Conservation (phyloP, 2,797 vertebrate species). For the Syngnathus rostellatus region DNA sequence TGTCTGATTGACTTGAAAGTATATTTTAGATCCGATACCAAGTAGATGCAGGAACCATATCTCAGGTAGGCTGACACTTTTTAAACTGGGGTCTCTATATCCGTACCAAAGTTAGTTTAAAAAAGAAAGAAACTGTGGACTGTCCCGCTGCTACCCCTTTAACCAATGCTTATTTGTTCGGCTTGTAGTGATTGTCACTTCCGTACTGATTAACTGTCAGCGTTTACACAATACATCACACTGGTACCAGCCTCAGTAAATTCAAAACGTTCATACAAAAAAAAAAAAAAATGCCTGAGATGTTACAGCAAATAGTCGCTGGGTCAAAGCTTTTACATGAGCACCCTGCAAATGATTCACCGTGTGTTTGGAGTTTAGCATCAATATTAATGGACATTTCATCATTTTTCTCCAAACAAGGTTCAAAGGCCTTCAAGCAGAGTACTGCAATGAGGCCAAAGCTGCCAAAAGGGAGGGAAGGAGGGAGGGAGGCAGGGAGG, state of each 20-base stretch:
- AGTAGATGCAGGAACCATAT: too few species aligned
- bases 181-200: neutral
- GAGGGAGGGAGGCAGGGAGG: too few species aligned
- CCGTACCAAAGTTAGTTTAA: neutral
- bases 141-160: neutral
- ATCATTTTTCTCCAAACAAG: constrained; percentile 1
- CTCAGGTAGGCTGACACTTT: too few species aligned
- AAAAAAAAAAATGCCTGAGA: neutral
- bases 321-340: neutral
- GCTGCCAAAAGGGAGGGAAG: neutral
- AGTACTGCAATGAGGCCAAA: neutral
- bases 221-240: neutral
- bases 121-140: neutral
- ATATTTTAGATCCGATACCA: too few species aligned
- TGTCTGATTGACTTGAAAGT: too few species aligned
- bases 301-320: neutral
- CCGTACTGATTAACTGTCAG: neutral
- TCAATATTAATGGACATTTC: constrained; percentile 2
- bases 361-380: constrained; percentile 3
- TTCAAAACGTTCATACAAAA: neutral
- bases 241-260: neutral
- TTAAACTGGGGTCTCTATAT: neutral
- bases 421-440: constrained; percentile 3
- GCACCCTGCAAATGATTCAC: constrained; percentile 5
- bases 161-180: neutral